Conservation (phyloP, 2,888 invertebrate species). For the Caenorhabditis japonica region DNA sequence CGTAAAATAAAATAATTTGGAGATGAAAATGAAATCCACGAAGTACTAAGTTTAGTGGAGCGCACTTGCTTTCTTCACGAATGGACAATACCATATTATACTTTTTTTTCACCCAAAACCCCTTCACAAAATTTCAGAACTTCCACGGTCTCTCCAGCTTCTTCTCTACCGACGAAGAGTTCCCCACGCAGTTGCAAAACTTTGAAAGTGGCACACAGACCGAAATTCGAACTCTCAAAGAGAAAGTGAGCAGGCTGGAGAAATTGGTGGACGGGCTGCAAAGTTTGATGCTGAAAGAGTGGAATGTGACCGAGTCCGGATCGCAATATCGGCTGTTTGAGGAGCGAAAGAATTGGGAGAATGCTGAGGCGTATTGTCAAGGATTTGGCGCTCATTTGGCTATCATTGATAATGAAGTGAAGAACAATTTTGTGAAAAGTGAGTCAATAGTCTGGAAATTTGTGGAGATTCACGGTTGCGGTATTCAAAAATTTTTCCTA, state of each 20-base stretch:
- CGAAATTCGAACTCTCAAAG: constrained; percentile 33
- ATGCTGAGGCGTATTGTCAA: constrained; percentile 62
- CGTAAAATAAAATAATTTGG: no score
- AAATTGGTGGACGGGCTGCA: constrained; percentile 46
- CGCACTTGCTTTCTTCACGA: no score
- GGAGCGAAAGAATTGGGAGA: constrained; percentile 64
- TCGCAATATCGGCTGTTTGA: constrained; percentile 63
- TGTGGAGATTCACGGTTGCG: no score
- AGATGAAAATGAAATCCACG: no score
- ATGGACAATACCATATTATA: no score
- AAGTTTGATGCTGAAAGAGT: constrained; percentile 52
- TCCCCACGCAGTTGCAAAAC: constrained; percentile 46
- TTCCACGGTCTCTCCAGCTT: constrained; percentile 37
- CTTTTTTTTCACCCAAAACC: no score
- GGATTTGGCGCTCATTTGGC: constrained; percentile 61
- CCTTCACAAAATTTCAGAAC: no score
- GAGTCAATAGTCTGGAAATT: background rate
- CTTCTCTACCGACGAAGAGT: constrained; percentile 52
- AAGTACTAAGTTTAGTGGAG: no score
- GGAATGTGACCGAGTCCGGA: constrained; percentile 63
- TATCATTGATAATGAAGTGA: constrained; percentile 61
- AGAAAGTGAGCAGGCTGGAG: constrained; percentile 43
- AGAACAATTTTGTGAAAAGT: constrained; percentile 62
- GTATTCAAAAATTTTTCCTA: no score
- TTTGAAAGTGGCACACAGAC: constrained; percentile 36